These are phyloP conservation scores for Augochlorella aurata DNA, from an alignment of 2,888 invertebrate species.

Conservation along the genomic window DNA sequence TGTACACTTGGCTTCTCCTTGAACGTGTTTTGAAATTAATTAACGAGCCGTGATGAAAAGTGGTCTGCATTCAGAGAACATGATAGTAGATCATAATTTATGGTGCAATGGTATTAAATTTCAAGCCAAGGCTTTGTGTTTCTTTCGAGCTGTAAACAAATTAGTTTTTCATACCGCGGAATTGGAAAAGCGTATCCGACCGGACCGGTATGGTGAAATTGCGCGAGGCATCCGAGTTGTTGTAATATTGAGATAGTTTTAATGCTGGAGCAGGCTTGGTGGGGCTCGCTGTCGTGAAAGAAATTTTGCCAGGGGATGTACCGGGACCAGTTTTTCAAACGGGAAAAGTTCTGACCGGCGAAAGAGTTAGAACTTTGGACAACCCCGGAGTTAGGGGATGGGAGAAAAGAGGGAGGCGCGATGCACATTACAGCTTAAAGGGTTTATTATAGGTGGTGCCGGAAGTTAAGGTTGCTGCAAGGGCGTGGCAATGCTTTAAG, in stretches of 20 bases:
- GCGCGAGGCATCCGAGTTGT: neutral
- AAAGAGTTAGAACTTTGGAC: slow-evolving; percentile 61
- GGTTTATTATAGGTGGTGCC: slow-evolving; percentile 73
- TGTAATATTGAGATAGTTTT: slow-evolving; percentile 13
- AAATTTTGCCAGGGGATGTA: slow-evolving; percentile 59
- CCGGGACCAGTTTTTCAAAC: slow-evolving; percentile 52
- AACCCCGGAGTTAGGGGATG: slow-evolving; percentile 61
- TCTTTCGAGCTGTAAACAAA: slow-evolving; percentile 7
- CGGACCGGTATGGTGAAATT: neutral
- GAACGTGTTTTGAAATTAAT: neutral
- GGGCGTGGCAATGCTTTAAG: slow-evolving; percentile 77
- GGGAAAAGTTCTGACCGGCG: slow-evolving; percentile 71
- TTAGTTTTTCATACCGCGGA: neutral
- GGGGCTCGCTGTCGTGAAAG: slow-evolving; percentile 4
- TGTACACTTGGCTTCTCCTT: neutral
- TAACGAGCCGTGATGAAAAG: neutral
- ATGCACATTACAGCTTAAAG: slow-evolving; percentile 64
- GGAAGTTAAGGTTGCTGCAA: slow-evolving; percentile 71
- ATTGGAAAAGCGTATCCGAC: neutral
- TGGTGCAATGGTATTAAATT: neutral
- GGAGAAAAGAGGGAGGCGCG: slow-evolving; percentile 60
- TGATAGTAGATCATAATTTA: neutral
- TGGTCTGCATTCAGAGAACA: neutral
- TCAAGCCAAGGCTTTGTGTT: neutral
- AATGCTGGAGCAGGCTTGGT: neutral